Evolutionary conservation across 2,888 invertebrate species (phyloP).

Genomic region (Agrochola lychnidis): DNA sequence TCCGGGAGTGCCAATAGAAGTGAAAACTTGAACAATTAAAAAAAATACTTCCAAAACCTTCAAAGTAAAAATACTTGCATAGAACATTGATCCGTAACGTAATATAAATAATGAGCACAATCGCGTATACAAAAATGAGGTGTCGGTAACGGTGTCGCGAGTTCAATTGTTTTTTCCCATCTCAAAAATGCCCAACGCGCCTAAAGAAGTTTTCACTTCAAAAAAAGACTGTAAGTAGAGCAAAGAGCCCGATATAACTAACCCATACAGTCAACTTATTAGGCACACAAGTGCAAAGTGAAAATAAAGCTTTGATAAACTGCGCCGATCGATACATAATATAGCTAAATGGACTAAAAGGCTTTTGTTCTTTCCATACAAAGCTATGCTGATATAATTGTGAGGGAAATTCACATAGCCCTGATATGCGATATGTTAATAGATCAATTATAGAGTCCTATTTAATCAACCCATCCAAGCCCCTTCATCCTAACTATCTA

Average conservation of each 20-base stretch:
- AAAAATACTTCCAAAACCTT: too few species aligned
- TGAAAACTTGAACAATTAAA: too few species aligned
- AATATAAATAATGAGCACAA: too few species aligned
- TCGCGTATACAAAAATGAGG: too few species aligned
- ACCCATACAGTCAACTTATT: too few species aligned
- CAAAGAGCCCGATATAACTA: background rate
- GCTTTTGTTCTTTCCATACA: background rate
- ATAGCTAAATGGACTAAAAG: background rate
- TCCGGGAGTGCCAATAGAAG: too few species aligned
- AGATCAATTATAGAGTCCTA: background rate
- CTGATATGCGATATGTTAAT: constrained; percentile 3
- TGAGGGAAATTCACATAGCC: background rate
- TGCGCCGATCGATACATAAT: background rate
- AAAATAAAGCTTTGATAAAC: background rate
- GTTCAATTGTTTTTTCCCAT: too few species aligned
- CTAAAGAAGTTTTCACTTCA: too few species aligned
- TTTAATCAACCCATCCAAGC: constrained; percentile 7
- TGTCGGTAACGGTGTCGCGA: too few species aligned
- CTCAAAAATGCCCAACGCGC: too few species aligned
- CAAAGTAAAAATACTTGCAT: too few species aligned
- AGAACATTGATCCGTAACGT: too few species aligned
- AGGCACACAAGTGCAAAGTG: background rate
- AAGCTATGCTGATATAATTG: background rate
- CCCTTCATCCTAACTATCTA: background rate
- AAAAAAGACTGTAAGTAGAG: background rate